Conservation (phyloP, 2,797 vertebrate genomes). For the Megaceryle alcyon region DNA sequence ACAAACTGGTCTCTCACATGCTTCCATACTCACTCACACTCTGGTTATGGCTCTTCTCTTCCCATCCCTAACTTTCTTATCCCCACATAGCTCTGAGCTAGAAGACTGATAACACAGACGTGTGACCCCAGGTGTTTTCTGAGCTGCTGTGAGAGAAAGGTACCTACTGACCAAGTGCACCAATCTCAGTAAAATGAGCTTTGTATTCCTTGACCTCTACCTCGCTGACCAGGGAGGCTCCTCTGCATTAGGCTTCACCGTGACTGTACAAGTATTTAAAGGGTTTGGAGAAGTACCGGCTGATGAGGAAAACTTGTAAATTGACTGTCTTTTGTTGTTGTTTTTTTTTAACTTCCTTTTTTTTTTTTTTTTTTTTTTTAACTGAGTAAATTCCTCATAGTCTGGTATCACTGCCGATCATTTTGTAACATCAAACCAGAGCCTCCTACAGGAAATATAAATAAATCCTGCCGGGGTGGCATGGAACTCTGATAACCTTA, state of each 20-base stretch:
- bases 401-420: background rate
- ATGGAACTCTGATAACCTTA: slow-evolving; percentile 39
- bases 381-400: background rate
- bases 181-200: background rate
- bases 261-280: background rate
- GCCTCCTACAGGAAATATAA: slow-evolving; percentile 50
- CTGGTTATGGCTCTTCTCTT: background rate
- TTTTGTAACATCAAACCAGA: slow-evolving; percentile 30
- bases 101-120: background rate
- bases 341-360: background rate
- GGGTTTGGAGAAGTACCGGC: background rate
- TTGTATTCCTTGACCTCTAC: background rate
- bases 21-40: accelerated
- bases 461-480: slow-evolving; percentile 26
- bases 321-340: background rate
- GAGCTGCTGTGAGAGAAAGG: background rate
- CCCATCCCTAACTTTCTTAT: background rate
- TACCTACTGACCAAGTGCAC: background rate
- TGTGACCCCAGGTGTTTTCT: background rate
- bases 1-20: background rate
- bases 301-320: background rate
- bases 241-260: background rate
- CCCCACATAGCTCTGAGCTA: background rate
- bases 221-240: background rate
- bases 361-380: background rate